Evolutionary conservation across 92 coral and sea anemone species (phyloP), one percentile per base, ranked within the genome.

Genomic region (Montipora capitata): DNA sequence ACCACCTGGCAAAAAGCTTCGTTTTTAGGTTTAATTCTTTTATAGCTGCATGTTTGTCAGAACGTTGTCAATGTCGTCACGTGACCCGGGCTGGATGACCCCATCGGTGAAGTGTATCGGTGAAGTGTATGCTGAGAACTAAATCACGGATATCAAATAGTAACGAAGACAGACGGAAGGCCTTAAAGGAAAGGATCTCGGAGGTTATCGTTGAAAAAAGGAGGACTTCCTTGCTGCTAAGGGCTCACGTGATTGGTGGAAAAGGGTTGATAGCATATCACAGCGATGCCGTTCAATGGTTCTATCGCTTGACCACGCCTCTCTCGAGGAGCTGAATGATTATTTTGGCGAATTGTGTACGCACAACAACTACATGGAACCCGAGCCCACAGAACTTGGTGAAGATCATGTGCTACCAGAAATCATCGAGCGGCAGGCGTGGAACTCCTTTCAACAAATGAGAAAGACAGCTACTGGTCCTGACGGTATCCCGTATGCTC

Each of bases 61-160:
- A 67, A 87, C 91, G 51, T 85, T 88, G 18, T 49, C 71, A n/a
- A 70, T 88, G 85, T 91, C 88, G 13, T 81, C 92, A 68, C 85
- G 94, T 17, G 94, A 91, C 52, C 91, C 91, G n/a, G 39, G 15
- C 13, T 85, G 89, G 88, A 89, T 89, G 90, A 74, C 81, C 4
- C 81, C 86, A 39, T 59, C 69, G 43, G 42, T 76, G 17, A 89
- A 75, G 74, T 83, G 15, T 54, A 12, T 54, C 9, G 9, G 54
- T 49, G 54, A 49, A 49, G 89, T 63, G 3, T 48, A 48, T 74
- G 63, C 17, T 76, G 11, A 43, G 75, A 40, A 63, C 39, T 40
- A 85, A 68, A 66, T 85, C 85, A 35, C 66, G 66, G 65, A 14
- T 49, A 54, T 79, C 86, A 43, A 54, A 27, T 35, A 54, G 17